Conservation (phyloP, 2,888 invertebrate species). For the Heliconius sara region DNA sequence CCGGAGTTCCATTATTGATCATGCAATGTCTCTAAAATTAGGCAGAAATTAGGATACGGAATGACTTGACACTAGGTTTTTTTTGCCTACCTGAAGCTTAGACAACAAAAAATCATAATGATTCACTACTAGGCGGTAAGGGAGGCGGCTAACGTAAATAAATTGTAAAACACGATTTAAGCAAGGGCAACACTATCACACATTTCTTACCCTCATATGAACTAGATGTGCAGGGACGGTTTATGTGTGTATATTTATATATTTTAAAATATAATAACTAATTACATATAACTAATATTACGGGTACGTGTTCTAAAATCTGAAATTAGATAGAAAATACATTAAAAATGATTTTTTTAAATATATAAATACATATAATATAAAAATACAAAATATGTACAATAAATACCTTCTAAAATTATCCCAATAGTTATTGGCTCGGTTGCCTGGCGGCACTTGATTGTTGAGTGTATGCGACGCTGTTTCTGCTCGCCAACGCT, state of each 20-base stretch:
- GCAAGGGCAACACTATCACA: conserved; percentile 55
- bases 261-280: conserved; percentile 45
- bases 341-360: conserved; percentile 32
- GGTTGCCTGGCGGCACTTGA: conserved; percentile 94
- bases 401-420: conserved; percentile 92
- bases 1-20: too few species aligned
- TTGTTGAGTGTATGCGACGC: conserved; percentile 89
- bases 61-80: background rate
- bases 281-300: conserved; percentile 32
- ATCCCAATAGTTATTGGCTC: conserved; percentile 97
- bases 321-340: conserved; percentile 69
- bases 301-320: conserved; percentile 64
- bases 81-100: background rate
- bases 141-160: conserved; percentile 18
- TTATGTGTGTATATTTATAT: conserved; percentile 51
- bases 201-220: conserved; percentile 61
- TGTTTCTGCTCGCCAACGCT: conserved; percentile 77
- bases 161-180: conserved; percentile 28
- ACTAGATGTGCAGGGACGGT: conserved; percentile 49
- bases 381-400: background rate
- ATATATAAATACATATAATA: conserved; percentile 3
- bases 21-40: too few species aligned
- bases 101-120: background rate
- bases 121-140: conserved; percentile 4
- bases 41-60: background rate